Evolutionary conservation across 1,140 invertebrate genomes (phyloP).

Genomic region (Nymphalis io): DNA sequence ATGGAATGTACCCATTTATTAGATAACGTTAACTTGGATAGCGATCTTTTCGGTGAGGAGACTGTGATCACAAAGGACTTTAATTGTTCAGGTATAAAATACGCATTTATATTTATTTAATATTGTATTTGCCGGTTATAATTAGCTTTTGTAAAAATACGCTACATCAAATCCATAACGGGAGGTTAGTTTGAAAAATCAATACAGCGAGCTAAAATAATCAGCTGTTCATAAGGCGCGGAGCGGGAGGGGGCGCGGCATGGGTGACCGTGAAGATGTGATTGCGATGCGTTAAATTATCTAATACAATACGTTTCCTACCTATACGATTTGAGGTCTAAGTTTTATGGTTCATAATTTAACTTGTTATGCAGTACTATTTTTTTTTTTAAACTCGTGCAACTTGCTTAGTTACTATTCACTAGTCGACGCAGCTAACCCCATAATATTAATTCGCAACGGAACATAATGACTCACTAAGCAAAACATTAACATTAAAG

Average conservation of each 20-base stretch:
- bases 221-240: constrained; percentile 76
- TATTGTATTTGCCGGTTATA: constrained; percentile 13
- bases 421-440: constrained; percentile 17
- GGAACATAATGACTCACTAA: constrained; percentile 51
- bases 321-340: constrained; percentile 5
- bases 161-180: constrained; percentile 26
- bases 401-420: constrained; percentile 1
- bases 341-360: neutral
- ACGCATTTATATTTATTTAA: constrained; percentile 33
- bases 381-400: neutral
- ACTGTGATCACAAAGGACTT: constrained; percentile 77
- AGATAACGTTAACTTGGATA: constrained; percentile 82
- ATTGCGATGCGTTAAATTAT: constrained; percentile 42
- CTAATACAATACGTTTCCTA: constrained; percentile 36
- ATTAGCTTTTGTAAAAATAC: constrained; percentile 16
- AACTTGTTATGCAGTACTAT: neutral
- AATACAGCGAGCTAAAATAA: constrained; percentile 79
- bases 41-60: constrained; percentile 75
- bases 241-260: constrained; percentile 66
- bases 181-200: constrained; percentile 79
- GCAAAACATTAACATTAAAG: constrained; percentile 46
- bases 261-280: constrained; percentile 68
- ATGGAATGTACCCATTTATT: constrained; percentile 84
- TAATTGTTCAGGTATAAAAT: constrained; percentile 78
- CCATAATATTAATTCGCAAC: constrained; percentile 33